Percentiles rank a stretch among this genome's conserved stretches.
phyloP scores from a whole-genome alignment of 2,113 vertebrate species.

The Bubo blakistoni region DNA sequence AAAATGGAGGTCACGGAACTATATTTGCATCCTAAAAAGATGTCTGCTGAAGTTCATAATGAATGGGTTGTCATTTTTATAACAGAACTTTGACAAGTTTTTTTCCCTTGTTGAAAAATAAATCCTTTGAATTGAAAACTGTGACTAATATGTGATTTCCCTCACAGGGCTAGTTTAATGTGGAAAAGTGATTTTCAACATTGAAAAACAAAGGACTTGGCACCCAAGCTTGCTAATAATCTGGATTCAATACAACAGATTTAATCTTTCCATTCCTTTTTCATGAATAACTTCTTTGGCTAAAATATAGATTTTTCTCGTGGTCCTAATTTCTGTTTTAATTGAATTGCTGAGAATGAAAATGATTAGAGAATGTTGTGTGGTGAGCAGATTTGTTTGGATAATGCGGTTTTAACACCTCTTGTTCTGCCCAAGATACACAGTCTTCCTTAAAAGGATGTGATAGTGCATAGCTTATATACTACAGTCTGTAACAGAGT shows the following conservation, averaged over 20 bases:
- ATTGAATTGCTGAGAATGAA: conserved; percentile 41
- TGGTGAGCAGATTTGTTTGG: conserved; percentile 49
- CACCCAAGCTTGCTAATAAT: neutral
- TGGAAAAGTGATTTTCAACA: conserved; percentile 3
- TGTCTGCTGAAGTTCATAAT: neutral
- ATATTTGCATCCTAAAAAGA: neutral
- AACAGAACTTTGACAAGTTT: conserved; percentile 1
- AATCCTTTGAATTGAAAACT: conserved; percentile 27
- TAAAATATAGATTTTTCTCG: conserved; percentile 25
- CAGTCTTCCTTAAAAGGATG: conserved; percentile 35
- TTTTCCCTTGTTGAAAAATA: conserved; percentile 36
- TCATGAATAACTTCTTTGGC: conserved; percentile 17
- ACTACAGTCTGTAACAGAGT: neutral
- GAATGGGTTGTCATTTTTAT: conserved; percentile 14
- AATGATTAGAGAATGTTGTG: conserved; percentile 43
- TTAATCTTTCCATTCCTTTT: conserved; percentile 32
- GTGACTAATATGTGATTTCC: conserved; percentile 7
- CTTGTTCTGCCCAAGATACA: conserved; percentile 24
- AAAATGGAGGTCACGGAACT: neutral
- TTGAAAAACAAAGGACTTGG: conserved; percentile 12
- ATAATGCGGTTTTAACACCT: conserved; percentile 47
- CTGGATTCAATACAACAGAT: conserved; percentile 33
- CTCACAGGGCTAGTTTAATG: conserved; percentile 32
- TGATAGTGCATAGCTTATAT: conserved; percentile 17
- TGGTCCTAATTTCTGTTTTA: conserved; percentile 41